A percentile compares a stretch with the other conserved stretches of the same genome.
These are phyloP conservation scores for Triplophysa dalaica DNA, from an alignment of 2,113 vertebrate genomes.

Conservation along the genomic window DNA sequence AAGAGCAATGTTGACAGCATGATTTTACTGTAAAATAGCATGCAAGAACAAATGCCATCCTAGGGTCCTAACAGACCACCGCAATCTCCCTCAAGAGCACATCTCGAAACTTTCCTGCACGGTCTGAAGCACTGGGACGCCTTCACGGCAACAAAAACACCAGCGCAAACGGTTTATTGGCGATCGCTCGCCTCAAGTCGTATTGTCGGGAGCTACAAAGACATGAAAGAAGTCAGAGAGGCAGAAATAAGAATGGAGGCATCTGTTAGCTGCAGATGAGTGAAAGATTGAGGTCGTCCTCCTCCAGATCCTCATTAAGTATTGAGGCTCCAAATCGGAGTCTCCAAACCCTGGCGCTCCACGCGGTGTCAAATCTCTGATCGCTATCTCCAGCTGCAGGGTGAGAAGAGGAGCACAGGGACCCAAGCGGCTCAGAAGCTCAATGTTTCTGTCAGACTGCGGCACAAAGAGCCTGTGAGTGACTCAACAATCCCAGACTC, in stretches of 20 bases:
- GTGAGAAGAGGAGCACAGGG: conserved; percentile 10
- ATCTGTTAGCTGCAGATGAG: conserved; percentile 48
- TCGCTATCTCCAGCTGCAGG: conserved; percentile 42
- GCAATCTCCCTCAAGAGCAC: conserved; percentile 33
- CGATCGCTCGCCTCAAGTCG: neutral
- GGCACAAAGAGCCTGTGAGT: conserved; percentile 6
- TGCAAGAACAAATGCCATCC: conserved; percentile 30
- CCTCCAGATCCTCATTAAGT: conserved; percentile 59
- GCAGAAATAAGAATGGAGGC: conserved; percentile 39
- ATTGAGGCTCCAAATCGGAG: conserved; percentile 50
- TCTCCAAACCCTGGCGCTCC: conserved; percentile 50
- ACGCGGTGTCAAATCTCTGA: conserved; percentile 54
- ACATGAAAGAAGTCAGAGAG: conserved; percentile 23
- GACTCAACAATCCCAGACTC: conserved; percentile 27
- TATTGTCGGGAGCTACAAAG: conserved; percentile 23
- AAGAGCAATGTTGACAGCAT: no score
- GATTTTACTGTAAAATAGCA: no score
- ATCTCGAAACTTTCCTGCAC: conserved; percentile 12
- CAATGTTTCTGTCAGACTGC: conserved; percentile 13
- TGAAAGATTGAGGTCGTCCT: conserved; percentile 70
- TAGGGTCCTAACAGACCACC: conserved; percentile 47
- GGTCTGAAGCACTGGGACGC: no score
- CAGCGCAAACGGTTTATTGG: conserved; percentile 37
- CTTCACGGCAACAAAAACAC: conserved; percentile 31
- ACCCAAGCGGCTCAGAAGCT: conserved; percentile 16